These are phyloP conservation scores for Acleris laterana DNA, from an alignment of 2,888 invertebrate genomes.

Conservation along the genomic window DNA sequence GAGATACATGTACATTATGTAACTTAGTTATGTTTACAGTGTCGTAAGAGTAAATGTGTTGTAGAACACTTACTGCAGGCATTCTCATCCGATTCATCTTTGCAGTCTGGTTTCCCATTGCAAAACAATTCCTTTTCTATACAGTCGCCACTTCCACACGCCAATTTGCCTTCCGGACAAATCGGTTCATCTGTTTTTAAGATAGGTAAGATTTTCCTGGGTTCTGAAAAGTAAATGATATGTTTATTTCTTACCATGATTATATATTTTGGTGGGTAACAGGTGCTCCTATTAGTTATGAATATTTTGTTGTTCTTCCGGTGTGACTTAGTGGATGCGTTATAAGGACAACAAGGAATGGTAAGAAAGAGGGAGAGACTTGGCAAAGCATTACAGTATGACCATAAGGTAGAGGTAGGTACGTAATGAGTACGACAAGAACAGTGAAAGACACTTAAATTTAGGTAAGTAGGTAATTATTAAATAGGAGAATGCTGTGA, in stretches of 20 bases:
- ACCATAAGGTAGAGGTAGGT: slow-evolving; percentile 50
- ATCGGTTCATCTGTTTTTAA: slow-evolving; percentile 97
- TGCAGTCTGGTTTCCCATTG: slow-evolving; percentile 96
- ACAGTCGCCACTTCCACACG: slow-evolving; percentile 96
- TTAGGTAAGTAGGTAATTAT: slow-evolving; percentile 38
- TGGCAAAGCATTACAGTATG: slow-evolving; percentile 42
- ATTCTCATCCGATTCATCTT: slow-evolving; percentile 97
- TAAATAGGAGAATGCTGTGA: slow-evolving; percentile 16
- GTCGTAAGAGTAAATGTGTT: not conserved
- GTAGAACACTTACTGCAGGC: slow-evolving; percentile 93
- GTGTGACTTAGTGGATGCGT: slow-evolving; percentile 55
- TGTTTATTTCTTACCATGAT: not conserved
- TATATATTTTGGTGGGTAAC: slow-evolving; percentile 14
- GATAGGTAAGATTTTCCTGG: slow-evolving; percentile 94
- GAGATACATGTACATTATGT: no score
- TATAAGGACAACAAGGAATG: slow-evolving; percentile 28
- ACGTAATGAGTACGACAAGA: slow-evolving; percentile 46
- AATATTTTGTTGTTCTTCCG: slow-evolving; percentile 43
- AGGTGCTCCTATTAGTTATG: no score
- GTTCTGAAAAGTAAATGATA: slow-evolving; percentile 86
- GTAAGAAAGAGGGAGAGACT: slow-evolving; percentile 42
- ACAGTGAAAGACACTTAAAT: slow-evolving; percentile 40
- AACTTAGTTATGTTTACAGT: not conserved
- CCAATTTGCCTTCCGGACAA: slow-evolving; percentile 94
- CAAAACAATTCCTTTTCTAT: slow-evolving; percentile 96